Evolutionary conservation across 2,113 vertebrate genomes (phyloP).

Genomic region (Lepus timidus): DNA sequence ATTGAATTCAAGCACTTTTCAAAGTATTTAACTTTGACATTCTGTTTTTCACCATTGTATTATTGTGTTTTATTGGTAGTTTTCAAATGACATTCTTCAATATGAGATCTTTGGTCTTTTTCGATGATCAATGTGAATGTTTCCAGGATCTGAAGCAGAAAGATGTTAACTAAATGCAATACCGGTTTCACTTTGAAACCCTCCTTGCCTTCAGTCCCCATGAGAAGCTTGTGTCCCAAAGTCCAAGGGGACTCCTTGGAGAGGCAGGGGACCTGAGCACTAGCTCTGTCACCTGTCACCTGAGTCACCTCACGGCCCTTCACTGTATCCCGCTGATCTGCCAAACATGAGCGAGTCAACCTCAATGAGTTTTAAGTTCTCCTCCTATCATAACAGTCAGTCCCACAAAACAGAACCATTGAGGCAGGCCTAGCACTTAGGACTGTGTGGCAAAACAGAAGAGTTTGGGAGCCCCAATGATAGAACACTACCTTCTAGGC

Average conservation of each 20-base stretch:
- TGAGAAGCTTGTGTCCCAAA: not conserved
- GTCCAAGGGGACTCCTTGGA: not conserved
- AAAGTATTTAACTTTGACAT: constrained; percentile 24
- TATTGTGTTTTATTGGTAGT: not conserved
- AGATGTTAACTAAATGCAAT: not conserved
- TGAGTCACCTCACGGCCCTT: not conserved
- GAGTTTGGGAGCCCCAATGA: not conserved
- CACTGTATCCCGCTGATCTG: not conserved
- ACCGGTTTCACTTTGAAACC: not conserved
- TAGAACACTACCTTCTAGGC: not conserved
- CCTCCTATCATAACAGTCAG: not conserved
- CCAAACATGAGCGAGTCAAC: not conserved
- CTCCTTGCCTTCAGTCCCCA: not conserved
- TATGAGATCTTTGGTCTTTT: not conserved
- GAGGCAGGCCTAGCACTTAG: not conserved
- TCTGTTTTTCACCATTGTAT: not conserved
- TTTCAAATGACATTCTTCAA: constrained; percentile 48
- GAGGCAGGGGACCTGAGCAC: not conserved
- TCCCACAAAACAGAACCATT: not conserved
- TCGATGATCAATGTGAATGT: not conserved
- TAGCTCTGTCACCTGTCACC: not conserved
- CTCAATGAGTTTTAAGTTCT: not conserved
- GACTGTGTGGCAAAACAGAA: not conserved
- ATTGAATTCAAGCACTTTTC: not conserved
- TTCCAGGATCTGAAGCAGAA: constrained; percentile 31